Conservation (phyloP, 2,888 invertebrate species). For the Rosalia funebris region DNA sequence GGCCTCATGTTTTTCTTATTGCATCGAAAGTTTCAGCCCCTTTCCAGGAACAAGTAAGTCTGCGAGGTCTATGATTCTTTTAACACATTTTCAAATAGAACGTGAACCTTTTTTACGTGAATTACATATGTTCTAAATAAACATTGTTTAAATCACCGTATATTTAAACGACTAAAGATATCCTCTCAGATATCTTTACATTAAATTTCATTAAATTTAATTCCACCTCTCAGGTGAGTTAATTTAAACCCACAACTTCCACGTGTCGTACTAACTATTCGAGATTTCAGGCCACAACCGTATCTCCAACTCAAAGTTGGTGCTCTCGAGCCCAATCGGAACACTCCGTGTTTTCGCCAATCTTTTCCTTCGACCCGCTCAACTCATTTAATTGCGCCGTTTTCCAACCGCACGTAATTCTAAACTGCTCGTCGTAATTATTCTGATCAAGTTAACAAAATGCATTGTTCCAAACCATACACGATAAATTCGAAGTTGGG, state of each 20-base stretch:
- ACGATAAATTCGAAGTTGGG: too few relatives aligned
- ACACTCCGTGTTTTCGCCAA: constrained; percentile 13
- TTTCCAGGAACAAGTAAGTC: too few relatives aligned
- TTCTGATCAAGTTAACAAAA: constrained; percentile 32
- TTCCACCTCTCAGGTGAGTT: constrained; percentile 1
- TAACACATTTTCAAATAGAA: too few relatives aligned
- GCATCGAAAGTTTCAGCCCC: too few relatives aligned
- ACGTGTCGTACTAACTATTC: constrained; percentile 5
- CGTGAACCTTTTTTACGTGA: too few relatives aligned
- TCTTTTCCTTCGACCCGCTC: constrained; percentile 15
- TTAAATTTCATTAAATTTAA: constrained; percentile 5
- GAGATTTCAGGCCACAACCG: constrained; percentile 17
- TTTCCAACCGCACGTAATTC: constrained; percentile 32
- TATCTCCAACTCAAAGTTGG: constrained; percentile 27
- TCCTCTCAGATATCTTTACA: too few relatives aligned
- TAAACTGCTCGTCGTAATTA: constrained; percentile 32
- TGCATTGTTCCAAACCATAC: too few relatives aligned
- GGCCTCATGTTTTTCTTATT: too few relatives aligned
- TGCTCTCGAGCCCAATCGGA: constrained; percentile 12
- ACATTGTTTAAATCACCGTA: too few relatives aligned
- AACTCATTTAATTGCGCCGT: constrained; percentile 16
- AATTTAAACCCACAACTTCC: constrained; percentile 1
- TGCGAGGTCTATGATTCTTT: too few relatives aligned
- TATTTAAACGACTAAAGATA: too few relatives aligned
- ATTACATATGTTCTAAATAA: too few relatives aligned